Evolutionary conservation across 2,113 vertebrate species (phyloP), one percentile per base, ranked within the genome.

Genomic region (Albula goreensis): DNA sequence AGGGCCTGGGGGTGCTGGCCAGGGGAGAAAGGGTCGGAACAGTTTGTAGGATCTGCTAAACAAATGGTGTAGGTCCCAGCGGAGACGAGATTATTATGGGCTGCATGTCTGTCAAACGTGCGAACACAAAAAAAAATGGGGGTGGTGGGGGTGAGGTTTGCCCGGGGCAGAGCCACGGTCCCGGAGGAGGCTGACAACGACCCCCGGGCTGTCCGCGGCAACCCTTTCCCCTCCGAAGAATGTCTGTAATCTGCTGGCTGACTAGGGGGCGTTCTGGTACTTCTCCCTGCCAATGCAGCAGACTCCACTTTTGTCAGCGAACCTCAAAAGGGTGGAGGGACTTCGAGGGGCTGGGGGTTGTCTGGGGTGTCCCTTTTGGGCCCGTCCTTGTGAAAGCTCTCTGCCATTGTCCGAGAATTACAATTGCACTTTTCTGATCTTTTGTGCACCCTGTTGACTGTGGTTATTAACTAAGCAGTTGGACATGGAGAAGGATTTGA

Each of bases 31-130:
- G 96, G 96, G 95, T 96, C 95, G 96, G 95, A 97, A 96, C 96
- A 96, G 97, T 97, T 97, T 97, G 97, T 97, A 96, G 97, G 97
- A 96, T 96, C 96, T 97, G 96, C 96, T 96, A 97, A 97, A 96
- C 96, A 97, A 98, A 97, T 96, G 96, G 96, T 94, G 95, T 96
- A 92, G 94, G 96, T 97, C 96, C 97, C 97, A 96, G 96, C 94
- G 95, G 98, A 96, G 95, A 95, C 96, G 95, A 97, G 97, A 97
- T 98, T 97, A 98, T 94, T 92, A 96, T 93, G 87, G 95, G 95
- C 96, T 97, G 95, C 94, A 95, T 97, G 97, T 97, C 96, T 94
- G 96, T 97, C 97, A 98, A 96, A 96, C 95, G 95, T 93, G 93
- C 89, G 92, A 91, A 90, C 92, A 94, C 93, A 94, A 94, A 90